Conservation (phyloP, 2,888 invertebrate species). For the Protophormia terraenovae region DNA sequence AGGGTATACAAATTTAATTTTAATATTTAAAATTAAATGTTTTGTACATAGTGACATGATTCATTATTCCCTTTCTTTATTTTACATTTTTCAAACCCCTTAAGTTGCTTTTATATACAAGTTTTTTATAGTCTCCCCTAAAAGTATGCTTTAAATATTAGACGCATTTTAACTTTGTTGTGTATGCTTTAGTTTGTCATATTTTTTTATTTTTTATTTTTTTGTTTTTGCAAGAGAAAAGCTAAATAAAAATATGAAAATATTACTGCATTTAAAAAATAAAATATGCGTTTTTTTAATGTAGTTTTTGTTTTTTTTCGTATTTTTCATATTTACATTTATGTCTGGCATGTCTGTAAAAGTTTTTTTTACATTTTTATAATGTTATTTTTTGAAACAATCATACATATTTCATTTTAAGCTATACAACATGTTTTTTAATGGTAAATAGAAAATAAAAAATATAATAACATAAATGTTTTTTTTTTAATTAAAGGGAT, state of each 20-base stretch:
- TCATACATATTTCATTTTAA: slow-evolving; percentile 23
- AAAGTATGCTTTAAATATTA: slow-evolving; percentile 34
- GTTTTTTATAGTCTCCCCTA: no score
- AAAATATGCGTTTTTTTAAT: slow-evolving; percentile 9
- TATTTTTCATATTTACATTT: slow-evolving; percentile 48
- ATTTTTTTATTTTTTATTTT: slow-evolving; percentile 18
- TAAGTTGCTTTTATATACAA: no score
- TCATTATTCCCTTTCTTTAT: no score
- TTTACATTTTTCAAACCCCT: no score
- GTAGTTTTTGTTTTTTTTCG: neutral
- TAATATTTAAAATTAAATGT: neutral
- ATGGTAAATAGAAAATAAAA: neutral
- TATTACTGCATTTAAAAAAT: slow-evolving; percentile 27
- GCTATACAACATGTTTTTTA: slow-evolving; percentile 2
- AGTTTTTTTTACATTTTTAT: neutral
- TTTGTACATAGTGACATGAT: no score
- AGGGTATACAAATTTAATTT: neutral
- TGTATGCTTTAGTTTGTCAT: slow-evolving; percentile 18
- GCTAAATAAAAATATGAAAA: neutral
- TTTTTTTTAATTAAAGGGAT: neutral
- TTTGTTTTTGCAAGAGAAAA: neutral
- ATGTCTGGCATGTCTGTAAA: slow-evolving; percentile 41
- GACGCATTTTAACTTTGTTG: neutral
- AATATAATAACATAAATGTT: neutral
- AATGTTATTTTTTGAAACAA: neutral